Conservation (phyloP, 2,797 vertebrate genomes). For the Serranus cabrilla region DNA sequence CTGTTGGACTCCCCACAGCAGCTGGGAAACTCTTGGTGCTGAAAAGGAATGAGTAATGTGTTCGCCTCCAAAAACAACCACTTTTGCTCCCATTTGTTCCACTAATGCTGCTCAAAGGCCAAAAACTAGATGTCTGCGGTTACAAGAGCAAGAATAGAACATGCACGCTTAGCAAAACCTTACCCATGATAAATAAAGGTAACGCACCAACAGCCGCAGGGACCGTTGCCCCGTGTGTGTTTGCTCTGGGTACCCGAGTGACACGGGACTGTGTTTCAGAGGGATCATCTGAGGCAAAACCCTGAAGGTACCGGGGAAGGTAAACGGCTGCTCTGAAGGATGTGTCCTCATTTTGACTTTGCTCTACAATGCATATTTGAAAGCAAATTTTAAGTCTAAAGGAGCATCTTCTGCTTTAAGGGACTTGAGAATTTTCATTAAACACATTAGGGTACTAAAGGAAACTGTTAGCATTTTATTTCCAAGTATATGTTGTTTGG, state of each 20-base stretch:
- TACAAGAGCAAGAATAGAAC: constrained; percentile 53
- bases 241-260: constrained; percentile 39
- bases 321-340: constrained; percentile 19
- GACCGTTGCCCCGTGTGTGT: constrained; percentile 34
- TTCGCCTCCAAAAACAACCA: constrained; percentile 69
- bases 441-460: too few relatives aligned
- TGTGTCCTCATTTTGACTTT: constrained; percentile 41
- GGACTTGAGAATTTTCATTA: neutral
- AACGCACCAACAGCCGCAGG: constrained; percentile 48
- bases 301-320: constrained; percentile 24
- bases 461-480: too few relatives aligned
- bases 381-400: constrained; percentile 5
- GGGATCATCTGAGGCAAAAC: constrained; percentile 48
- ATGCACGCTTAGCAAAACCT: constrained; percentile 54
- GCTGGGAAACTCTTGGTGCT: constrained; percentile 56
- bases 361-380: constrained; percentile 5
- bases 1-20: constrained; percentile 74
- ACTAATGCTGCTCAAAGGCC: constrained; percentile 64
- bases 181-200: constrained; percentile 63
- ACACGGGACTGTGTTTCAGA: constrained; percentile 40
- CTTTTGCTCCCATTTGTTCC: constrained; percentile 72
- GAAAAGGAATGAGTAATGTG: constrained; percentile 65
- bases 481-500: too few relatives aligned
- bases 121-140: constrained; percentile 49
- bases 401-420: neutral